Evolutionary conservation across 2,888 invertebrate genomes (phyloP).

Genomic region (Xiphydria camelus): DNA sequence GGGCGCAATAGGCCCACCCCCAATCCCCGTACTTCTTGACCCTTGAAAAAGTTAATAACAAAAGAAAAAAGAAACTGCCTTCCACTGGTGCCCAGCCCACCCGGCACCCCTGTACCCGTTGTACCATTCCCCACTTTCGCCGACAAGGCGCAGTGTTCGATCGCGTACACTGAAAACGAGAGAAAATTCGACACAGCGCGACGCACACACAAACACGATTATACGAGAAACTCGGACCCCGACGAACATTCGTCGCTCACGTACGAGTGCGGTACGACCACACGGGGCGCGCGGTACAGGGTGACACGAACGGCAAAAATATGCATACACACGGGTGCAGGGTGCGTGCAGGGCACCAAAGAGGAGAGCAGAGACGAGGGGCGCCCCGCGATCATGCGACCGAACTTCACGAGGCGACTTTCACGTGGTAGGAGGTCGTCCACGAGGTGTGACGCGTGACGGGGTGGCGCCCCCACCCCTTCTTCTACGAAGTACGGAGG

Average conservation of each 20-base stretch:
- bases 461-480: no score
- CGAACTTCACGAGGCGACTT: neutral
- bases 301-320: no score
- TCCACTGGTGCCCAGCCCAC: conserved; percentile 26
- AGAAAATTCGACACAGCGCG: no score
- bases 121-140: no score
- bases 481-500: conserved; percentile 46
- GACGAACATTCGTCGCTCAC: no score
- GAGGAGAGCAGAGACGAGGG: neutral
- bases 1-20: conserved; percentile 57
- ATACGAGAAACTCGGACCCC: no score
- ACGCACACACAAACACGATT: no score
- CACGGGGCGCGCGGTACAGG: no score
- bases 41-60: conserved; percentile 24
- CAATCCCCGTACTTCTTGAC: conserved; percentile 56
- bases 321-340: conserved; percentile 1
- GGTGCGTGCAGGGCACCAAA: conserved; percentile 4
- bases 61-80: conserved; percentile 19
- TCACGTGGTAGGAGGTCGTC: neutral
- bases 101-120: conserved; percentile 24
- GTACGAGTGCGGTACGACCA: no score
- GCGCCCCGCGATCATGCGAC: neutral
- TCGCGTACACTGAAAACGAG: no score
- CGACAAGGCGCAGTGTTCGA: no score
- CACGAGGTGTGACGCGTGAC: no score